Evolutionary conservation across 2,797 vertebrate genomes (phyloP).

Genomic region (Rhincodon typus): DNA sequence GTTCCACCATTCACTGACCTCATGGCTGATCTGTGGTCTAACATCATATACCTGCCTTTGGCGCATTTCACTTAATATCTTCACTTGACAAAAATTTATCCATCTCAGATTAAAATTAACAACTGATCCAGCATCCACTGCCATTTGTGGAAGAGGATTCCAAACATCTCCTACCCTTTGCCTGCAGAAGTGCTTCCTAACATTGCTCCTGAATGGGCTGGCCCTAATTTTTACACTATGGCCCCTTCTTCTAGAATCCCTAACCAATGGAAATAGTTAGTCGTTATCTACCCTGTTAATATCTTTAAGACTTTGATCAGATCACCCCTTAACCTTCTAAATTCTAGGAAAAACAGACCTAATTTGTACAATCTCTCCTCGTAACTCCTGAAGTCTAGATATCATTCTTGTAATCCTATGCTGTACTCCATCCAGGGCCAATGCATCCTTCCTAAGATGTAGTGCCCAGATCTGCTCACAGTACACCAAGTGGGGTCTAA

Average conservation of each 20-base stretch:
- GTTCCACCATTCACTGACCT: neutral
- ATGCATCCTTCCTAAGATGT: neutral
- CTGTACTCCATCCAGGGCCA: no score
- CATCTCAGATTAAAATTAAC: neutral
- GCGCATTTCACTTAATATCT: neutral
- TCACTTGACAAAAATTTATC: neutral
- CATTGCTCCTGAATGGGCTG: neutral
- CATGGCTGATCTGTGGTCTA: neutral
- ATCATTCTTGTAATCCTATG: no score
- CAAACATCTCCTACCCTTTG: no score
- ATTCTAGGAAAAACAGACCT: neutral
- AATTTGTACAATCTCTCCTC: no score
- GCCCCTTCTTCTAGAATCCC: neutral
- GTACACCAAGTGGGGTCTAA: neutral
- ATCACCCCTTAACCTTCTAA: neutral
- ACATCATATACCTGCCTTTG: neutral
- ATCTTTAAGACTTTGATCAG: neutral
- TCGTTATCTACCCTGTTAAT: neutral
- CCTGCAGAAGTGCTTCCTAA: neutral
- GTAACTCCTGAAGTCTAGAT: no score
- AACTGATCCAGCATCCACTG: neutral
- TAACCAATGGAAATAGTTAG: neutral
- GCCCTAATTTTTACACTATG: neutral
- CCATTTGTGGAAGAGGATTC: no score
- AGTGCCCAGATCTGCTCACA: neutral